Evolutionary conservation across 2,113 vertebrate genomes (phyloP).

Genomic region (Muntiacus muntjak): DNA sequence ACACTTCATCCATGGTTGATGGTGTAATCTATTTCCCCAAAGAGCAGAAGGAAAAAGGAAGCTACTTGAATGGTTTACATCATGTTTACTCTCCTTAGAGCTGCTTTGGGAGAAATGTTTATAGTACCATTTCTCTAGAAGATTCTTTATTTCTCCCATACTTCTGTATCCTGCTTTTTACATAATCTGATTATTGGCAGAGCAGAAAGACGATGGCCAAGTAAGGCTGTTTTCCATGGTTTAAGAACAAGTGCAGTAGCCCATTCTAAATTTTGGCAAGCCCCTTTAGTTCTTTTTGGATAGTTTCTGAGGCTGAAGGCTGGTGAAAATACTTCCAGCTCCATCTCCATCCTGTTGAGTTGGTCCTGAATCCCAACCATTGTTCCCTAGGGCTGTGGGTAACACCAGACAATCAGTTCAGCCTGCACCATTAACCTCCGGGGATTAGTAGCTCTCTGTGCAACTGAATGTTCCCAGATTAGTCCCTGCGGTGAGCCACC

Average conservation of each 20-base stretch:
- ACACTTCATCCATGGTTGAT: background rate
- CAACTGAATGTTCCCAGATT: constrained; percentile 66
- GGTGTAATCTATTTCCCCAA: background rate
- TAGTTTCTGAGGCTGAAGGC: background rate
- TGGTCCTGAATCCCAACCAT: constrained; percentile 33
- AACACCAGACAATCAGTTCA: constrained; percentile 62
- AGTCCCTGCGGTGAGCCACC: constrained; percentile 65
- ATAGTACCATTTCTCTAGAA: background rate
- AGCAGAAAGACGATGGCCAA: background rate
- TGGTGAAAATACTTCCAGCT: background rate
- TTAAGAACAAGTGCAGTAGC: background rate
- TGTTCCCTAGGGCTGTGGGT: background rate
- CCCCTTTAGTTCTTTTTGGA: background rate
- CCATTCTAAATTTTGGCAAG: background rate
- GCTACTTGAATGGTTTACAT: background rate
- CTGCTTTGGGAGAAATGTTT: background rate
- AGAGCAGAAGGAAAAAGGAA: background rate
- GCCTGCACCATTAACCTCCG: constrained; percentile 55
- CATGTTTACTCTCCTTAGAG: background rate
- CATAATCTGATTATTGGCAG: background rate
- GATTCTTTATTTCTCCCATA: background rate
- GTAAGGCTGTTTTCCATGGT: background rate
- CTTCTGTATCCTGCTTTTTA: background rate
- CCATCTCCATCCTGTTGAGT: constrained; percentile 12
- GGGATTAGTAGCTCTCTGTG: constrained; percentile 65